Base-by-base conservation (phyloP, 1,140 invertebrate species). In the Philopotamus ludificatus region DNA sequence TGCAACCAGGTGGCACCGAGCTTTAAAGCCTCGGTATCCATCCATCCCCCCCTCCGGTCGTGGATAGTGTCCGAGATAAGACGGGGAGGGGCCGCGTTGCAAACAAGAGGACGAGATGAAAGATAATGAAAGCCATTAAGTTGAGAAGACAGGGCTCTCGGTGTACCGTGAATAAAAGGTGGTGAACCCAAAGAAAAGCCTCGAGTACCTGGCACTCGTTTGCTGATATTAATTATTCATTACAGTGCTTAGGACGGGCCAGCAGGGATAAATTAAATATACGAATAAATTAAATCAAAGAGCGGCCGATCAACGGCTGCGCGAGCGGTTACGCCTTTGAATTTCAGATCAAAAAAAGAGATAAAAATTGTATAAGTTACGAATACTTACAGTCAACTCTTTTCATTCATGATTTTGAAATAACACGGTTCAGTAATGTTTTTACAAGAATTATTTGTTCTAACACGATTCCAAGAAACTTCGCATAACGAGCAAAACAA, bases 101-200 rank as follows among this genome's bases (percentile, higher is more conserved):
- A 65, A 69, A 69, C 67, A 69, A 65, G 67, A 65, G 67, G 45
- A 68, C 58, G 63, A 69, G 67, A 69, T 69, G 67, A 65, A 34
- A 69, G 67, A 69, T 69, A 69, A 69, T 69, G 67, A 69, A 69
- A 69, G 63, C 63, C 67, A 69, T 69, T 69, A 69, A 69, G 63
- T 68, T 28, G n/a, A 21, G 60, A 21, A 34, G 26, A 45, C 8
- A 55, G 26, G 28, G 28, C 54, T 42, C 34, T 57, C 54, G 54
- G 51, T 34, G 28, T 34, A 34, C 50, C 3, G 16, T 26, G 54
- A 28, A 57, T 57, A 25, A 68, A 68, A 63, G 64, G 58, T 18
- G 58, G 61, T 22, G 61, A 20, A 55, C 20, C 21, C n/a, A 41
- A 15, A 28, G 49, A 63, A 65, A 22, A 45, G 45, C 42, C 12